phyloP scores from a whole-genome alignment of 2,888 invertebrate genomes.

The Leucania comma region DNA sequence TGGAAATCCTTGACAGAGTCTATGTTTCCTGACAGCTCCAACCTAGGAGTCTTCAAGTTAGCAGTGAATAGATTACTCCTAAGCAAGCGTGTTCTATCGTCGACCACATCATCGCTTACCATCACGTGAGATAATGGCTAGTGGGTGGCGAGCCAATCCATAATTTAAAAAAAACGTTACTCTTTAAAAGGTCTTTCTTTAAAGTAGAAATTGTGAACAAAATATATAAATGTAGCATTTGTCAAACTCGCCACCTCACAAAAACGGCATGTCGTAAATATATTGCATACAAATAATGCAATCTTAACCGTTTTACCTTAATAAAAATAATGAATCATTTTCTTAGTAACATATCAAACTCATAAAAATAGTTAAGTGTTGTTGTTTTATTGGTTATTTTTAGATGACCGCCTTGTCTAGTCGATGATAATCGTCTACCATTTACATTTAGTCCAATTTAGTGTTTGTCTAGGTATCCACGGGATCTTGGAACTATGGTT shows the following conservation, averaged over 20 bases:
- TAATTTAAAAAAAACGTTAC: too few relatives aligned
- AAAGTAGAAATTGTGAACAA: too few relatives aligned
- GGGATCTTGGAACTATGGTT: conserved; percentile 12
- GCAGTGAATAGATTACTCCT: too few relatives aligned
- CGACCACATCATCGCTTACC: too few relatives aligned
- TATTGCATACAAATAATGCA: conserved; percentile 29
- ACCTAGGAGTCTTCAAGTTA: too few relatives aligned
- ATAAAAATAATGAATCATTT: conserved; percentile 41
- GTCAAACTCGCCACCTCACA: not conserved
- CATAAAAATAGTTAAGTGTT: conserved; percentile 38
- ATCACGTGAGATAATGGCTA: too few relatives aligned
- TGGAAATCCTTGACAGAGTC: too few relatives aligned
- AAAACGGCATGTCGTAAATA: conserved; percentile 14
- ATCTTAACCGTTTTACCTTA: conserved; percentile 9
- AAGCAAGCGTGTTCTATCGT: too few relatives aligned
- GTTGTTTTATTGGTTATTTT: conserved; percentile 59
- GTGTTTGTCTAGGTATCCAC: conserved; percentile 37
- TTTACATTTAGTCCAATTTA: conserved; percentile 56
- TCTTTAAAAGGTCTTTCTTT: too few relatives aligned
- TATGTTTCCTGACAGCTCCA: too few relatives aligned
- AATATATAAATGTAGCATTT: not conserved
- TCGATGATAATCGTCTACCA: conserved; percentile 45
- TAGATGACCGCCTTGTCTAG: conserved; percentile 59
- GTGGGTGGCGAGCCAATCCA: too few relatives aligned
- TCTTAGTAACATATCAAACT: conserved; percentile 55